Evolutionary conservation across 2,113 vertebrate genomes (phyloP), one percentile per base, ranked within the genome.

Genomic region (Dunckerocampus dactyliophorus): DNA sequence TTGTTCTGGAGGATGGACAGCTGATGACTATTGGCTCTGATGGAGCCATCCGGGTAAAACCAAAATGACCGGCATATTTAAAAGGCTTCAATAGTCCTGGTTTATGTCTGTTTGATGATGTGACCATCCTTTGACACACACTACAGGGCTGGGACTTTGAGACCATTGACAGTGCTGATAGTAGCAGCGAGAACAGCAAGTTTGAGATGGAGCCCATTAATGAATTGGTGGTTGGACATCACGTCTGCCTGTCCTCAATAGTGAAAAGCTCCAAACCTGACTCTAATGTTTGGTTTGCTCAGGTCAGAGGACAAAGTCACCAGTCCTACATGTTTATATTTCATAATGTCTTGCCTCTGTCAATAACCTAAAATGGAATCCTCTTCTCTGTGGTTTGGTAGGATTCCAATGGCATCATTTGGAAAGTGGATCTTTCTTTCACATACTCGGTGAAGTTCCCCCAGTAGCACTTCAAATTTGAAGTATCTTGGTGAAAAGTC

Each of bases 391-490:
- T 42, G 54, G 6, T 42, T 13, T 56, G 34, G 79, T 68, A 99
- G 96, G 96, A 98, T 81, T 85, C 88, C 39, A 92, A 48, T 47
- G 95, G 96, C 78, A 89, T 86, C 67, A 95, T 99, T 67, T 99
- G 96, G 96, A 98, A 94, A 77, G 88, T 99, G 74, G 94, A 98
- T 74, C 91, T 99, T 46, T 94, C 94, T 14, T 97, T 98, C 87
- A 92, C 92, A 65, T 92, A 94, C 85, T 91, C 80, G 10, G 96
- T 94, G 86, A 91, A 89, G 90, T 58, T 56, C 4, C n/a, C 15
- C 14, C 16, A 21, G 39, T 21, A 34, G 31, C 31, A 34, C 31
- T 34, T 34, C 4, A 34, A 34, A 34, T 34, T 7, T 34, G 4
- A 34, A 34, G 1, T 34, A 34, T 34, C 24, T 28, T 3, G 24